Conservation (phyloP, 2,888 invertebrate species). For the Nasonia oneida region DNA sequence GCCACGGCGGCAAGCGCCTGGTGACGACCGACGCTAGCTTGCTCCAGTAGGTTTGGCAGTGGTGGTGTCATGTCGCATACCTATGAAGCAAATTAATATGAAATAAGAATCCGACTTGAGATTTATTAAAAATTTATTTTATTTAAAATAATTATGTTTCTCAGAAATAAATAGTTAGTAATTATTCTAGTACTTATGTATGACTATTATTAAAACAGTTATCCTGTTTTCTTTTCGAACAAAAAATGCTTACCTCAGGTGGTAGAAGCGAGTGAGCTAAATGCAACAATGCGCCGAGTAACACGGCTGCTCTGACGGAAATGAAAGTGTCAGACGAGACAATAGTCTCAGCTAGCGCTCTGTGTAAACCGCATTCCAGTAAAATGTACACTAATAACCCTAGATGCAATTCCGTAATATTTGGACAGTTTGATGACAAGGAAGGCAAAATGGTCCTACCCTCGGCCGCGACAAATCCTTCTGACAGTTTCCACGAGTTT, state of each 20-base stretch:
- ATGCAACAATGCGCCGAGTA: slow-evolving; percentile 93
- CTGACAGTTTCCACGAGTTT: slow-evolving; percentile 93
- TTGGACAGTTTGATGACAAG: slow-evolving; percentile 91
- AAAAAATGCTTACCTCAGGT: slow-evolving; percentile 82
- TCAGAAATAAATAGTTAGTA: too few species aligned
- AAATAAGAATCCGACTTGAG: neutral
- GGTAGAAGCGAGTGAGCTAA: slow-evolving; percentile 92
- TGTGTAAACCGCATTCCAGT: slow-evolving; percentile 91
- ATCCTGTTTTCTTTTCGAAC: neutral
- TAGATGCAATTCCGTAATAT: slow-evolving; percentile 94
- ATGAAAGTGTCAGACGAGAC: slow-evolving; percentile 93
- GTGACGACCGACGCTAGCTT: slow-evolving; percentile 89
- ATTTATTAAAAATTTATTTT: neutral
- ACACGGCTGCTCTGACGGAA: slow-evolving; percentile 93
- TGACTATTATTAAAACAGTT: too few species aligned
- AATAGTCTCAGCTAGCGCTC: slow-evolving; percentile 95
- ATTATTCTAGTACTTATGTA: too few species aligned
- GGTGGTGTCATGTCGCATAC: slow-evolving; percentile 91
- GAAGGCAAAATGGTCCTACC: slow-evolving; percentile 92
- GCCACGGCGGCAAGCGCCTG: slow-evolving; percentile 91
- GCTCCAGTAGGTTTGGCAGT: slow-evolving; percentile 89
- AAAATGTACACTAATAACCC: slow-evolving; percentile 93
- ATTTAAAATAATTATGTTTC: neutral
- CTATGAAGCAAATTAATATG: slow-evolving; percentile 4
- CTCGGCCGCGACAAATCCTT: slow-evolving; percentile 97